Conservation (phyloP, 2,113 vertebrate species). For the Cinclus mexicanus region DNA sequence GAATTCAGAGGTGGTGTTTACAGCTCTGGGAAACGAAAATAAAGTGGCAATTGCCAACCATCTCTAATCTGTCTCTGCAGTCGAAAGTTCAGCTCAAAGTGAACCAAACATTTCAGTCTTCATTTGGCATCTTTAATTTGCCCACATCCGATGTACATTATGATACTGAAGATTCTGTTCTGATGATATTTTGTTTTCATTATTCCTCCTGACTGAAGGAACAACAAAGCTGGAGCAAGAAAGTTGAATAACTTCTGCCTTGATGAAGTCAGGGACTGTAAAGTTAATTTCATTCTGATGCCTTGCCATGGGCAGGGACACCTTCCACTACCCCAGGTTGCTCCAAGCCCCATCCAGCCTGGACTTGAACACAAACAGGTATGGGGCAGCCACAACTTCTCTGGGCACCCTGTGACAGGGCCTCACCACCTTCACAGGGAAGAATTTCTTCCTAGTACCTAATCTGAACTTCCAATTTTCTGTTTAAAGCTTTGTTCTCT, state of each 20-base stretch:
- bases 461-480: background rate
- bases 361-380: background rate
- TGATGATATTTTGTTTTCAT: background rate
- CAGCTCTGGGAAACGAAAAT: background rate
- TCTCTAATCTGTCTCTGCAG: background rate
- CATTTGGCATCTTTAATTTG: background rate
- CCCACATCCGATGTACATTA: too few relatives aligned
- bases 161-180: background rate
- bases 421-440: accelerated
- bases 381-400: background rate
- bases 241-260: background rate
- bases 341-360: accelerated
- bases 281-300: background rate
- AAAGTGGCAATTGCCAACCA: background rate
- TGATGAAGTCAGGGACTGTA: background rate
- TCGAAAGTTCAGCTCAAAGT: background rate
- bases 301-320: background rate
- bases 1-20: background rate
- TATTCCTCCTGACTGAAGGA: background rate
- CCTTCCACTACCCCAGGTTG: accelerated
- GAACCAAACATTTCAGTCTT: background rate
- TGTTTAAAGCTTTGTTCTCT: background rate
- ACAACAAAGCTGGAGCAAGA: accelerated
- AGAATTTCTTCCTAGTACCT: background rate
- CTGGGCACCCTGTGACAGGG: accelerated